A percentile compares a stretch with the other conserved stretches of the same genome.
Evolutionary conservation across 1,140 invertebrate genomes (phyloP).

Genomic region (Drosophila eugracilis): DNA sequence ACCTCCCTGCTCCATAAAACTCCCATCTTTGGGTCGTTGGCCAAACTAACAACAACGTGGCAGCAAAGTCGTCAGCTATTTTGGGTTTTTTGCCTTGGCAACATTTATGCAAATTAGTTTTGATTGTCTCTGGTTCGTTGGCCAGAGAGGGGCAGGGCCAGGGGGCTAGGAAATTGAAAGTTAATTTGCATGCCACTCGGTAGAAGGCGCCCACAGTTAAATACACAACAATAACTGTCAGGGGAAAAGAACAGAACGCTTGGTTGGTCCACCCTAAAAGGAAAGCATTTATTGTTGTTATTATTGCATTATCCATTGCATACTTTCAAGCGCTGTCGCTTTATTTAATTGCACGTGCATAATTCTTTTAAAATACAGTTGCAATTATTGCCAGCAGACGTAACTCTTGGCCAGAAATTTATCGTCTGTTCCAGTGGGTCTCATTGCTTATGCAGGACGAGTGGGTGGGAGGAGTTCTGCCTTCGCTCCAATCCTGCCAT

Average conservation of each 20-base stretch:
- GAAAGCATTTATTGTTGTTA: constrained; percentile 71
- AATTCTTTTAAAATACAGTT: constrained; percentile 81
- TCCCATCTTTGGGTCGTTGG: constrained; percentile 61
- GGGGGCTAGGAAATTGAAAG: constrained; percentile 77
- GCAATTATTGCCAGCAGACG: constrained; percentile 60
- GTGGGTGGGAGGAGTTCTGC: constrained; percentile 25
- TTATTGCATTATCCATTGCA: constrained; percentile 75
- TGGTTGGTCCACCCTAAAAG: constrained; percentile 18
- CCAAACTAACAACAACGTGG: constrained; percentile 56
- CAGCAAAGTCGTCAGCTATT: constrained; percentile 46
- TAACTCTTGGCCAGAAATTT: constrained; percentile 61
- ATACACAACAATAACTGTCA: constrained; percentile 75
- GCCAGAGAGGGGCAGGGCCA: background rate
- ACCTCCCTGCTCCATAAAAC: background rate
- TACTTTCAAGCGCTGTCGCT: constrained; percentile 51
- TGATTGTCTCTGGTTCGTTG: constrained; percentile 64
- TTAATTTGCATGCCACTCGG: constrained; percentile 78
- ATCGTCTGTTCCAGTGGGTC: constrained; percentile 54
- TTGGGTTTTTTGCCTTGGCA: constrained; percentile 67
- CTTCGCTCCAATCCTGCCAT: background rate
- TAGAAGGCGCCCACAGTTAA: constrained; percentile 67
- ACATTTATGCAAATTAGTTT: constrained; percentile 84
- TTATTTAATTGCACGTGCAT: constrained; percentile 82
- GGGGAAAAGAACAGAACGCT: background rate
- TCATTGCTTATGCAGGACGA: constrained; percentile 71